A percentile compares a stretch with the other conserved stretches of the same genome.
These are phyloP conservation scores for Thaumetopoea pityocampa DNA, from an alignment of 1,140 invertebrate genomes.

Conservation along the genomic window DNA sequence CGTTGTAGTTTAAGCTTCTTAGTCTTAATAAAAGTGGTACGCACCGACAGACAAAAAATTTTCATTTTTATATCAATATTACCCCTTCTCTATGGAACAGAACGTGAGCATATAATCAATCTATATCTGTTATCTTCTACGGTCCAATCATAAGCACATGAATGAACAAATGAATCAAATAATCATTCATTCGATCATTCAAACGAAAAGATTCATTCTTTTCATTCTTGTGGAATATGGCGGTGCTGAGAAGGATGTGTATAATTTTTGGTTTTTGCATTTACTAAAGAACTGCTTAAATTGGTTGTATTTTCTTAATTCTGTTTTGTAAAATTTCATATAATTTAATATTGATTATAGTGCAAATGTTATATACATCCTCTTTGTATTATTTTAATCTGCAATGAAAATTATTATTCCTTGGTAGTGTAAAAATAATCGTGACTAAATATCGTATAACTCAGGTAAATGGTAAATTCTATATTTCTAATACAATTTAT, in stretches of 20 bases:
- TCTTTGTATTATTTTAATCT: slow-evolving; percentile 33
- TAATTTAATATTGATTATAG: slow-evolving; percentile 13
- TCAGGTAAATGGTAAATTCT: slow-evolving; percentile 65
- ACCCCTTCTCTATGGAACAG: too few relatives aligned
- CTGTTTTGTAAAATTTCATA: slow-evolving; percentile 13
- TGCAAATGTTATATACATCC: slow-evolving; percentile 12
- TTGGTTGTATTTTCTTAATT: slow-evolving; percentile 8
- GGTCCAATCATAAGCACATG: too few relatives aligned
- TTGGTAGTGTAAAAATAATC: slow-evolving; percentile 75
- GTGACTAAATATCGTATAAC: slow-evolving; percentile 68
- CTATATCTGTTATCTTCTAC: too few relatives aligned
- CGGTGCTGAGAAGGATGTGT: slow-evolving; percentile 71
- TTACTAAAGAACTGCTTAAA: slow-evolving; percentile 38
- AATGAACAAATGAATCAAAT: too few relatives aligned
- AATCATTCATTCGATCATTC: too few relatives aligned
- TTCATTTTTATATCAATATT: too few relatives aligned
- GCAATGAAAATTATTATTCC: slow-evolving; percentile 73
- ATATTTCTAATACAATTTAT: slow-evolving; percentile 26
- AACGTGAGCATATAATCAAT: too few relatives aligned
- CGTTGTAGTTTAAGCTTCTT: too few relatives aligned
- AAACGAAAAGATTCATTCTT: too few relatives aligned
- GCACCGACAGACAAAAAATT: too few relatives aligned
- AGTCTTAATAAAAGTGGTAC: too few relatives aligned
- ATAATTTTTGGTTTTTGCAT: slow-evolving; percentile 66
- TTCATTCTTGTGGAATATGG: slow-evolving; percentile 63